A percentile compares a stretch with the other conserved stretches of the same genome.
phyloP scores from a whole-genome alignment of 2,888 invertebrate species.

The Pomacea canaliculata region DNA sequence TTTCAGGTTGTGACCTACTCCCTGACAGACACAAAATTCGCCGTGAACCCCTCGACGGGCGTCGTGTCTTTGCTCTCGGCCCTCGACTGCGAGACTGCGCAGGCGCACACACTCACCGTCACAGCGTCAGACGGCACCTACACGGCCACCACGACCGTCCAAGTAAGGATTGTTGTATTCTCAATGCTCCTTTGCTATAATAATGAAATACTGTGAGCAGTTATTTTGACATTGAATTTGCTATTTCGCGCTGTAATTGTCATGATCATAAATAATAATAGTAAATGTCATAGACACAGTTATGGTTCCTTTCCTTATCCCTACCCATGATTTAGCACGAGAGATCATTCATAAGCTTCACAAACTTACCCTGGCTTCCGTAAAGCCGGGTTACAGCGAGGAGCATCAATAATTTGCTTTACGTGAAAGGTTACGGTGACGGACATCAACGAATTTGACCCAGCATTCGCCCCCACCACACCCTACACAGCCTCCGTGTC shows the following conservation, averaged over 20 bases:
- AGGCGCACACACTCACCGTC: constrained; percentile 42
- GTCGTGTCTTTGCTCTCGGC: constrained; percentile 32
- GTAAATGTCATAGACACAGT: no score
- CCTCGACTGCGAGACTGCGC: constrained; percentile 53
- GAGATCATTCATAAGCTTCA: no score
- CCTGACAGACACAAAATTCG: constrained; percentile 42
- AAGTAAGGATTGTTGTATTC: constrained; percentile 5
- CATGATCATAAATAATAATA: no score
- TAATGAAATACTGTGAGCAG: no score
- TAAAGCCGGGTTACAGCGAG: no score
- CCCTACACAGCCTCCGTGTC: constrained; percentile 31
- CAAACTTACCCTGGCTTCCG: no score
- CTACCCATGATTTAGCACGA: no score
- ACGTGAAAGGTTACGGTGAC: constrained; percentile 30
- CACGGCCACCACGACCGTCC: constrained; percentile 78
- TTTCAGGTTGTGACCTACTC: constrained; percentile 37
- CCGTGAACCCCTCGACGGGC: constrained; percentile 42
- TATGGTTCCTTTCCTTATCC: no score
- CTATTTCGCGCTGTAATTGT: no score
- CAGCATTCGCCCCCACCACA: constrained; percentile 66
- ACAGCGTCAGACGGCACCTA: constrained; percentile 70
- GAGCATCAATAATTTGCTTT: no score
- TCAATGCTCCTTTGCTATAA: constrained; percentile 45
- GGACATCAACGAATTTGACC: constrained; percentile 48
- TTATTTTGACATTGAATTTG: no score